Evolutionary conservation across 2,797 vertebrate genomes (phyloP).

Genomic region (Brachyrhaphis roseni): DNA sequence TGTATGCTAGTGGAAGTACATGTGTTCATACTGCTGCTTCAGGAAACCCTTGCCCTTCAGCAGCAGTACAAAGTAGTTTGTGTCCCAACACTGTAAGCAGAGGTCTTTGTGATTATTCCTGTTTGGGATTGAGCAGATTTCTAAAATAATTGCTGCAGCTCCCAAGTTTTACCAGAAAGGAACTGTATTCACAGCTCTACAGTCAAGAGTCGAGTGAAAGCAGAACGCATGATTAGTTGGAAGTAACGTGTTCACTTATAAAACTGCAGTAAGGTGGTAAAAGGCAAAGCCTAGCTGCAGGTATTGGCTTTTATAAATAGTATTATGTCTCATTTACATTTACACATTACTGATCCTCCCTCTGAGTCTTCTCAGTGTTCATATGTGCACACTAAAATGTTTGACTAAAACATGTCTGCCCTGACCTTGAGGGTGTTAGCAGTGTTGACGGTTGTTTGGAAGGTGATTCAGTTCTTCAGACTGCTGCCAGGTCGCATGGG

Average conservation of each 20-base stretch:
- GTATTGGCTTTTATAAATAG: background rate
- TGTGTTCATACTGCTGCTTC: constrained; percentile 49
- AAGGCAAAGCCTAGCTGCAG: background rate
- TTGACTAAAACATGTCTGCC: constrained; percentile 20
- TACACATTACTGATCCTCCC: background rate
- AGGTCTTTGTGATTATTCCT: constrained; percentile 68
- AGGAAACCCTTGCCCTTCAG: constrained; percentile 38
- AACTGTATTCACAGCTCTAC: constrained; percentile 42
- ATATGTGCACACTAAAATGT: constrained; percentile 16
- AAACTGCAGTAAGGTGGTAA: background rate
- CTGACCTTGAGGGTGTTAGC: constrained; percentile 72
- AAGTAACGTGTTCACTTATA: background rate
- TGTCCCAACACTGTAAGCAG: constrained; percentile 70
- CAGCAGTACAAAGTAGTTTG: constrained; percentile 67
- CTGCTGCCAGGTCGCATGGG: constrained; percentile 68
- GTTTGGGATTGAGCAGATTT: constrained; percentile 67
- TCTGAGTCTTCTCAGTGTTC: constrained; percentile 4
- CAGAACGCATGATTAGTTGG: background rate
- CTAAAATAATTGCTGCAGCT: constrained; percentile 70
- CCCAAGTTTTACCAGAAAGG: constrained; percentile 67
- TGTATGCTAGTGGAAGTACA: constrained; percentile 10
- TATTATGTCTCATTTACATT: background rate
- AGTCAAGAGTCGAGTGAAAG: constrained; percentile 32
- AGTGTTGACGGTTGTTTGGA: constrained; percentile 73
- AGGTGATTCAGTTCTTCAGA: constrained; percentile 67